Conservation (phyloP, 2,113 vertebrate genomes). For the Trinectes maculatus region DNA sequence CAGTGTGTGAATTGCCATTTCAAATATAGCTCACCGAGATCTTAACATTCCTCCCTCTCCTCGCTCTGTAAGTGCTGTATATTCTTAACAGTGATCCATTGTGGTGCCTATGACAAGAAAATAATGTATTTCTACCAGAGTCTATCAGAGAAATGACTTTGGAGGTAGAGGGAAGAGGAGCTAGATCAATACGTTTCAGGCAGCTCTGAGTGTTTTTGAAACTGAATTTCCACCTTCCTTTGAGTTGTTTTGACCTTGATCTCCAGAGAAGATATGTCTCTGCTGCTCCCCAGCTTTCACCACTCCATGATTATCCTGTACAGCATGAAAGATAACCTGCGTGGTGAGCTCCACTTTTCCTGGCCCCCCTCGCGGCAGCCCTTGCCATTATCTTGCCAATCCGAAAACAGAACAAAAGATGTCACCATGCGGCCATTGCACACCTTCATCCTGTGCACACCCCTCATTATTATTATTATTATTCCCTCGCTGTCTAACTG, state of each 20-base stretch:
- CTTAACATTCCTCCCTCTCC: constrained; percentile 57
- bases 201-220: constrained; percentile 77
- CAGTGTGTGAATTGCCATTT: constrained; percentile 62
- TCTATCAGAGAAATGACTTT: constrained; percentile 77
- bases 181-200: constrained; percentile 80
- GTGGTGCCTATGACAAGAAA: constrained; percentile 78
- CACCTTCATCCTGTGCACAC: constrained; percentile 65
- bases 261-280: constrained; percentile 75
- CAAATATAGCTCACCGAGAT: constrained; percentile 45
- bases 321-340: constrained; percentile 79
- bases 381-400: constrained; percentile 80
- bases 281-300: constrained; percentile 64
- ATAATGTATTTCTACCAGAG: constrained; percentile 78
- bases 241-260: constrained; percentile 84
- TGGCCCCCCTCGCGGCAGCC: constrained; percentile 50
- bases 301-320: constrained; percentile 79
- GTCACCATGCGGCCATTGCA: constrained; percentile 62
- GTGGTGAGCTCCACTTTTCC: constrained; percentile 69
- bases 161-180: constrained; percentile 66
- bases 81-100: constrained; percentile 77
- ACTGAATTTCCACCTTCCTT: constrained; percentile 79
- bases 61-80: constrained; percentile 58
- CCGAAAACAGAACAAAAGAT: constrained; percentile 76
- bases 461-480: constrained; percentile 79
- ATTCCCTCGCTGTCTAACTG: constrained; percentile 73